A percentile compares a stretch with the other conserved stretches of the same genome.
Evolutionary conservation across 1,140 invertebrate species (phyloP).

Genomic region (Varroa destructor): DNA sequence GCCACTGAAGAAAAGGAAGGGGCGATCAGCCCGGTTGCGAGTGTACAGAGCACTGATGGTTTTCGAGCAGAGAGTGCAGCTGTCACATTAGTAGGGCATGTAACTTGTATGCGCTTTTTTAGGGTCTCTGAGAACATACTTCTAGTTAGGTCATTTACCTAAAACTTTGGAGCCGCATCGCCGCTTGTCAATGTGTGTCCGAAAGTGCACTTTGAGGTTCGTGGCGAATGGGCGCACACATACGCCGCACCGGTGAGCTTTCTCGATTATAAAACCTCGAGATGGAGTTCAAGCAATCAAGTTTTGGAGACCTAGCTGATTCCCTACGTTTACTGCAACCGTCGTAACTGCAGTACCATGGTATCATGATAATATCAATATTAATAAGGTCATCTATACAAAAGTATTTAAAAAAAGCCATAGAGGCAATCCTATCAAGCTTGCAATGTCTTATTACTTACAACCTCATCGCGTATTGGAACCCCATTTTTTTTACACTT

Average conservation of each 20-base stretch:
- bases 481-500: too few relatives aligned
- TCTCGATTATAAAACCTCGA: neutral
- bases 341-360: too few relatives aligned
- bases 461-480: too few relatives aligned
- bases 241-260: neutral
- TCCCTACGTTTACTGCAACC: too few relatives aligned
- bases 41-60: constrained; percentile 8
- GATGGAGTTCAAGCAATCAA: too few relatives aligned
- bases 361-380: too few relatives aligned
- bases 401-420: too few relatives aligned
- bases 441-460: too few relatives aligned
- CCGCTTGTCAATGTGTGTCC: constrained; percentile 45
- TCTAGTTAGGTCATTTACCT: neutral
- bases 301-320: too few relatives aligned
- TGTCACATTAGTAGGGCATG: constrained; percentile 20
- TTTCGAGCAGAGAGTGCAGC: constrained; percentile 1
- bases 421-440: too few relatives aligned
- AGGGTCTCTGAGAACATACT: constrained; percentile 8
- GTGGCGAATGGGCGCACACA: constrained; percentile 57
- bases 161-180: constrained; percentile 32
- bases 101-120: neutral
- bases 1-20: too few relatives aligned
- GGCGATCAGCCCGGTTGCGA: neutral
- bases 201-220: constrained; percentile 51
- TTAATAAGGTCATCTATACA: too few relatives aligned